Conservation (phyloP, 2,888 invertebrate genomes). For the Microplitis manilae region DNA sequence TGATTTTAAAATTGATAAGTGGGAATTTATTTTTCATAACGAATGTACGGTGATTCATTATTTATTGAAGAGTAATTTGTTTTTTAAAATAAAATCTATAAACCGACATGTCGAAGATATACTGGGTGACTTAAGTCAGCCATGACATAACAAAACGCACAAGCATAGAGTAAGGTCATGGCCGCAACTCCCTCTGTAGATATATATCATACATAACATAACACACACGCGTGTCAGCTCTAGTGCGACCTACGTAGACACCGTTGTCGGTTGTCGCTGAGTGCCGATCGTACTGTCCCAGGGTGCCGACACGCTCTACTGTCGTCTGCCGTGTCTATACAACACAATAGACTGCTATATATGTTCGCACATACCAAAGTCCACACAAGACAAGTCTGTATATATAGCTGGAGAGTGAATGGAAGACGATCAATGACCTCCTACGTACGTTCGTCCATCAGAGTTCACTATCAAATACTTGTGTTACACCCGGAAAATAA, state of each 20-base stretch:
- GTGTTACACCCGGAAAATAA: too few relatives aligned
- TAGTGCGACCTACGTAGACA: not conserved
- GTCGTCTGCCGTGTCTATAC: not conserved
- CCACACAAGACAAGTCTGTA: not conserved
- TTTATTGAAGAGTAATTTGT: too few relatives aligned
- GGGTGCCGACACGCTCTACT: not conserved
- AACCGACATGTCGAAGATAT: too few relatives aligned
- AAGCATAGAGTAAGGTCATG: slow-evolving; percentile 64
- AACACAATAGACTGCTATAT: not conserved
- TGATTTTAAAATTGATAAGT: too few relatives aligned
- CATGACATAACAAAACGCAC: slow-evolving; percentile 22
- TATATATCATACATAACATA: slow-evolving; percentile 13
- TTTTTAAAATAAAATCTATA: too few relatives aligned
- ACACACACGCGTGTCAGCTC: not conserved
- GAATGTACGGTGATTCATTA: too few relatives aligned
- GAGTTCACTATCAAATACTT: too few relatives aligned
- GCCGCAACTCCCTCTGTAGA: slow-evolving; percentile 51
- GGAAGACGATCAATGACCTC: slow-evolving; percentile 25
- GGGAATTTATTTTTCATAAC: too few relatives aligned
- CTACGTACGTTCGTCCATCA: not conserved
- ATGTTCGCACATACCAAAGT: not conserved
- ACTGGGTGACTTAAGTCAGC: not conserved
- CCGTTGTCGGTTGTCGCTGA: not conserved
- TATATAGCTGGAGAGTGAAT: slow-evolving; percentile 22
- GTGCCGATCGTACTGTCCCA: not conserved